Evolutionary conservation across 1,140 invertebrate genomes (phyloP), one percentile per base, ranked within the genome.

Genomic region (Ganaspis sp.): DNA sequence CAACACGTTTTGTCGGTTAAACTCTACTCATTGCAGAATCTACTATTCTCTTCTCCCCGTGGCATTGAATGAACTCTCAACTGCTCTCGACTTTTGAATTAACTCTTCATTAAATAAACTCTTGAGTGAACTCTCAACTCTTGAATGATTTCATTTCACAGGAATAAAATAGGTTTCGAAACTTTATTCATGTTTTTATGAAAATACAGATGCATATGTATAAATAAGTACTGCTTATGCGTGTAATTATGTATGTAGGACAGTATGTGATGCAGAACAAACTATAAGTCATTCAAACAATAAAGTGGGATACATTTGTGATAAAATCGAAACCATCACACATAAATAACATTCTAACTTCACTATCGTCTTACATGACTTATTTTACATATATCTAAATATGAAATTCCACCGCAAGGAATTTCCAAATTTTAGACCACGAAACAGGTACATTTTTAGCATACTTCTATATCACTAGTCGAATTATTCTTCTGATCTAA

Each of bases 141-240:
- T 34, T 29, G 29, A 64, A 64, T 64, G n/a, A 64, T 29, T 64
- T 64, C 21, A 29, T 5, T 26, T 58, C 54, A 12, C 29, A 26
- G 12, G 45, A 49, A 49, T 29, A 29, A 64, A 64, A 64, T 64
- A 26, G 58, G 23, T 64, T 64, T 64, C 58, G 58, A 64, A 53
- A 84, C 81, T 90, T 90, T 90, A 90, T 90, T 90, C 80, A 84
- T 85, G 79, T 83, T 81, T 83, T 88, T 90, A 90, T 81, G 87
- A 89, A 90, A 89, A 89, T 90, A 91, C 89, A 91, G 45, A 73
- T 34, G 45, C 45, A 49, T 37, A 70, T 54, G 29, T 54, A 83
- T 87, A 88, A 87, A 88, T 84, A 87, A 87, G 86, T 88, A 88
- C 81, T 86, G 83, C 70, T 78, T 79, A 88, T 81, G 82, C 76